Conservation (phyloP, 2,113 vertebrate species). For the Indicator indicator region DNA sequence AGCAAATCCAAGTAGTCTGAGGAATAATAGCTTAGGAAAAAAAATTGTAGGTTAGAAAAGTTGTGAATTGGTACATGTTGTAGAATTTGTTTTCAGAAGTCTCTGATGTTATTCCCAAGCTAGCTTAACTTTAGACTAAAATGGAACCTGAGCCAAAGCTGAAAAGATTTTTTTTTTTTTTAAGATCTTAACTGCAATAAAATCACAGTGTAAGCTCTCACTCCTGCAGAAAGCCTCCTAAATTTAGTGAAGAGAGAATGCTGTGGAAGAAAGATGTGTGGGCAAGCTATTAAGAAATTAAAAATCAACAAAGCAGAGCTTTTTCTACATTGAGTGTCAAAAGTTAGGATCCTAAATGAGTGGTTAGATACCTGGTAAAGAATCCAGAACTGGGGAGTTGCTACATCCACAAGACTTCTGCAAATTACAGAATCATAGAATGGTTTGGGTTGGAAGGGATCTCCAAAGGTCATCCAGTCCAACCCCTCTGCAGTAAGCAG, state of each 20-base stretch:
- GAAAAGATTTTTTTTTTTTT: not conserved
- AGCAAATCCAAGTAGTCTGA: not conserved
- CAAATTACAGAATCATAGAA: not conserved
- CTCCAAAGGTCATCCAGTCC: too few relatives aligned
- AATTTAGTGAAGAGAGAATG: not conserved
- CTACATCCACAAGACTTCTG: not conserved
- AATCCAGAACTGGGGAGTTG: not conserved
- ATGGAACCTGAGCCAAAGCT: not conserved
- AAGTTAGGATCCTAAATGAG: not conserved
- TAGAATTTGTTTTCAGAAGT: not conserved
- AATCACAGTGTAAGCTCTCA: not conserved
- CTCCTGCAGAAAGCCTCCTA: not conserved
- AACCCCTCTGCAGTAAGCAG: too few relatives aligned
- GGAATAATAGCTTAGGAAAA: not conserved
- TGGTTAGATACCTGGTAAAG: not conserved
- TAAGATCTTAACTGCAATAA: not conserved
- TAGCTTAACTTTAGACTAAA: not conserved
- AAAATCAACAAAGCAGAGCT: not conserved
- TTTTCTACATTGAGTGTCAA: not conserved
- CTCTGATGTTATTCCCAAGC: not conserved
- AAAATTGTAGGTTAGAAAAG: not conserved
- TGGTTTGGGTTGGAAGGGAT: not conserved
- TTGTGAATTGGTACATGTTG: not conserved
- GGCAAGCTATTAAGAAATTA: not conserved
- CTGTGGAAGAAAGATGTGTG: not conserved